phyloP scores from a whole-genome alignment of 1,140 invertebrate species.

The Pseudomyrmex concolor region DNA sequence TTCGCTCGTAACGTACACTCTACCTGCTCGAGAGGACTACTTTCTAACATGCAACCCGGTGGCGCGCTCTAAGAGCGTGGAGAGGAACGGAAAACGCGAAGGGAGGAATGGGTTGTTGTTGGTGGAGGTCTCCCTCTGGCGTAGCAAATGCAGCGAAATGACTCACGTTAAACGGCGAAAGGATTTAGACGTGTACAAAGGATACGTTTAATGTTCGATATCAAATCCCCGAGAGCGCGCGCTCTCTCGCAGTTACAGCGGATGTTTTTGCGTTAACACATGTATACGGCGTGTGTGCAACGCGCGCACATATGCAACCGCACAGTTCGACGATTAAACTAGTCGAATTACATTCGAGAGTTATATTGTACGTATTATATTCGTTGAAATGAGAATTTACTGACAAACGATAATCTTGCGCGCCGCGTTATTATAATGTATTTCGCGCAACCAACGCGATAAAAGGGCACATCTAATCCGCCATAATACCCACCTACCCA shows the following conservation, averaged over 20 bases:
- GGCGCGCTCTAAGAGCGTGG: background rate
- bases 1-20: conserved; percentile 51
- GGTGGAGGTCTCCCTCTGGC: background rate
- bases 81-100: background rate
- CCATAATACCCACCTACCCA: background rate
- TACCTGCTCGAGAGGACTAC: conserved; percentile 30
- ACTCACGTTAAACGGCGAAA: conserved; percentile 51
- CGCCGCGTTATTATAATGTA: conserved; percentile 14
- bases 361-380: background rate
- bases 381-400: background rate
- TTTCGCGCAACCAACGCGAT: conserved; percentile 20
- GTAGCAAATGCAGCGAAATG: conserved; percentile 49
- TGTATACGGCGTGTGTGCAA: background rate
- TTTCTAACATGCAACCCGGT: conserved; percentile 61
- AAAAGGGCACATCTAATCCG: conserved; percentile 16
- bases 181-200: conserved; percentile 51
- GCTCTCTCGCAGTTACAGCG: background rate
- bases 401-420: background rate
- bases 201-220: conserved; percentile 42
- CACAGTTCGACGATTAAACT: background rate
- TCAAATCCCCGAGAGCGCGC: conserved; percentile 27
- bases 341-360: background rate
- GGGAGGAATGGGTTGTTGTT: background rate
- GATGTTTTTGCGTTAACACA: background rate
- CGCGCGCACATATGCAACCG: no score